These are phyloP conservation scores for Cheilosia variabilis DNA, from an alignment of 2,888 invertebrate genomes.

Conservation along the genomic window DNA sequence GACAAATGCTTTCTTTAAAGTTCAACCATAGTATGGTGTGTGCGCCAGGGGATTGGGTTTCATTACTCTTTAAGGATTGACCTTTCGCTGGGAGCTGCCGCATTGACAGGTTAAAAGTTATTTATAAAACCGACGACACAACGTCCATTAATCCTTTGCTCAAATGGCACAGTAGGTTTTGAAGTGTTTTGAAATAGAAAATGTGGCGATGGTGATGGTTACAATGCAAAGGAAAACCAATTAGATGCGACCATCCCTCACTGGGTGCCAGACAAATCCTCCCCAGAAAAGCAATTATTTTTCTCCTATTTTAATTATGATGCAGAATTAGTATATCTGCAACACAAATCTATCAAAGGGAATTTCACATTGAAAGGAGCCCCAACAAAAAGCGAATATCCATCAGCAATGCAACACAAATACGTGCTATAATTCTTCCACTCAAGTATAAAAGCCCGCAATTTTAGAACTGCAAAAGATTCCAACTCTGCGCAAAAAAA, in stretches of 20 bases:
- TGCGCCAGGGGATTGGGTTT: conserved; percentile 4
- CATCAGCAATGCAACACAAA: conserved; percentile 59
- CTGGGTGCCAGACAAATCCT: neutral
- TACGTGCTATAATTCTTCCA: conserved; percentile 62
- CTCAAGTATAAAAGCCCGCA: conserved; percentile 58
- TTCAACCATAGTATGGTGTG: conserved; percentile 25
- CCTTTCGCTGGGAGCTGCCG: conserved; percentile 10
- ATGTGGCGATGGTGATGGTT: too few species aligned
- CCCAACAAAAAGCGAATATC: conserved; percentile 17
- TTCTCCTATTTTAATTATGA: conserved; percentile 61
- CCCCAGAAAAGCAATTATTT: conserved; percentile 51
- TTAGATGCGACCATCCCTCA: too few species aligned
- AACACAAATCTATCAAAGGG: conserved; percentile 61
- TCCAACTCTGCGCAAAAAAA: conserved; percentile 26
- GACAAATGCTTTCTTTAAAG: conserved; percentile 64
- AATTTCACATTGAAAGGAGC: conserved; percentile 30
- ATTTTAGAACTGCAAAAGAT: conserved; percentile 61
- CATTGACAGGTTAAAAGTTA: conserved; percentile 6
- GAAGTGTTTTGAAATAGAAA: neutral
- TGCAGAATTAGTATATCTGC: conserved; percentile 60
- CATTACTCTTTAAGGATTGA: conserved; percentile 60
- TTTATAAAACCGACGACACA: neutral
- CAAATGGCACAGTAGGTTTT: neutral
- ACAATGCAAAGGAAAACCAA: too few species aligned
- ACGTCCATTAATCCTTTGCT: neutral